Evolutionary conservation across 2,888 invertebrate species (phyloP).

Genomic region (Nephrotoma appendiculata): DNA sequence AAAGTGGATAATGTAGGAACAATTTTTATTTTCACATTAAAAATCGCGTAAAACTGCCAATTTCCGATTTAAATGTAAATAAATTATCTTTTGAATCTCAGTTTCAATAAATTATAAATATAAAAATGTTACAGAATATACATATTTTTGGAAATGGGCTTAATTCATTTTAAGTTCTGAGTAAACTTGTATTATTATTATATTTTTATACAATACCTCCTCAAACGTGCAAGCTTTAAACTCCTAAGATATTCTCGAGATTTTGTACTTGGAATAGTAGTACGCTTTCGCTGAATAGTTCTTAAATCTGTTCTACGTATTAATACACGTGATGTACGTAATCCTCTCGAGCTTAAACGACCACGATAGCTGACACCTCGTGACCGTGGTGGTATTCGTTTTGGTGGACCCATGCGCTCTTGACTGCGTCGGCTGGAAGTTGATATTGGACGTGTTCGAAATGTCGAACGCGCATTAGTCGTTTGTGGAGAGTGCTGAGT

Average conservation of each 20-base stretch:
- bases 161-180: conserved; percentile 6
- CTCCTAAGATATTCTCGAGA: conserved; percentile 30
- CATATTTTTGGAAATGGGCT: conserved; percentile 13
- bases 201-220: conserved; percentile 26
- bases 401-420: conserved; percentile 29
- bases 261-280: conserved; percentile 26
- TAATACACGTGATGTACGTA: conserved; percentile 20
- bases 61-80: not conserved
- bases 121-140: conserved; percentile 8
- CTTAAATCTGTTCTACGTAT: conserved; percentile 18
- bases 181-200: not conserved
- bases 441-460: conserved; percentile 12
- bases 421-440: conserved; percentile 10
- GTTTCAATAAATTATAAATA: not conserved
- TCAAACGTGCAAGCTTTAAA: conserved; percentile 30
- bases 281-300: conserved; percentile 14
- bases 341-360: conserved; percentile 15
- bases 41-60: not conserved
- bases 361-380: conserved; percentile 21
- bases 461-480: conserved; percentile 20
- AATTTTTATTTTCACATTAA: not conserved
- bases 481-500: conserved; percentile 17
- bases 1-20: not conserved
- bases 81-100: not conserved
- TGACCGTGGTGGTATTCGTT: conserved; percentile 24